A percentile compares a stretch with the other conserved stretches of the same genome.
Evolutionary conservation across 2,797 vertebrate species (phyloP).

Genomic region (Sebastes vulpes): DNA sequence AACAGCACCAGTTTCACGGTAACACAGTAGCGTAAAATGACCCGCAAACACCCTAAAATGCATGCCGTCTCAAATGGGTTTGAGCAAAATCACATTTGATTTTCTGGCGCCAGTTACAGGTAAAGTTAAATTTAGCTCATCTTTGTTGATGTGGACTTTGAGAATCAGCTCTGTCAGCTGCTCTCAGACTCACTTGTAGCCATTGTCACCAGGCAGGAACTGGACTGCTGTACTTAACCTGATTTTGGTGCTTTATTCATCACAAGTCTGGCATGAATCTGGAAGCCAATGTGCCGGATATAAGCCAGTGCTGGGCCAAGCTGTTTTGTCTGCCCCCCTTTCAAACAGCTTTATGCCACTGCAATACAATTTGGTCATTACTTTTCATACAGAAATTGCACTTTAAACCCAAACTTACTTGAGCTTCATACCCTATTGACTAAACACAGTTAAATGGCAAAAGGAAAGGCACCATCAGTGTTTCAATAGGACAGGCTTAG

Average conservation of each 20-base stretch:
- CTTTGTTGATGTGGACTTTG: background rate
- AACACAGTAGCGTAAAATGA: too few relatives aligned
- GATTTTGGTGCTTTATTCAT: background rate
- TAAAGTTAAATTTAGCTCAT: background rate
- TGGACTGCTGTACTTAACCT: background rate
- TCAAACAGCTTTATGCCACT: background rate
- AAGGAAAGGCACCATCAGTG: background rate
- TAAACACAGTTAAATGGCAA: background rate
- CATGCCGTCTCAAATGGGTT: background rate
- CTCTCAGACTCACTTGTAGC: background rate
- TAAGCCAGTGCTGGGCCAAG: background rate
- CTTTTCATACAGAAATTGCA: background rate
- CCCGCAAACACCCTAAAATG: too few relatives aligned
- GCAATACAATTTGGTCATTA: background rate
- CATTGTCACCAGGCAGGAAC: background rate
- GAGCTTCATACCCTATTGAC: background rate
- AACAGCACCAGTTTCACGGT: too few relatives aligned
- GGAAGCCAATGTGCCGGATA: background rate
- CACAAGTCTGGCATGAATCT: background rate
- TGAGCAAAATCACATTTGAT: background rate
- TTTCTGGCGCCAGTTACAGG: background rate
- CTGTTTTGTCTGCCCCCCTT: background rate
- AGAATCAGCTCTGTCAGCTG: background rate
- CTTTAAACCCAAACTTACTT: background rate
- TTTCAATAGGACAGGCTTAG: background rate